Conservation (phyloP, 1,140 invertebrate species). For the Drosophila tsacasi region DNA sequence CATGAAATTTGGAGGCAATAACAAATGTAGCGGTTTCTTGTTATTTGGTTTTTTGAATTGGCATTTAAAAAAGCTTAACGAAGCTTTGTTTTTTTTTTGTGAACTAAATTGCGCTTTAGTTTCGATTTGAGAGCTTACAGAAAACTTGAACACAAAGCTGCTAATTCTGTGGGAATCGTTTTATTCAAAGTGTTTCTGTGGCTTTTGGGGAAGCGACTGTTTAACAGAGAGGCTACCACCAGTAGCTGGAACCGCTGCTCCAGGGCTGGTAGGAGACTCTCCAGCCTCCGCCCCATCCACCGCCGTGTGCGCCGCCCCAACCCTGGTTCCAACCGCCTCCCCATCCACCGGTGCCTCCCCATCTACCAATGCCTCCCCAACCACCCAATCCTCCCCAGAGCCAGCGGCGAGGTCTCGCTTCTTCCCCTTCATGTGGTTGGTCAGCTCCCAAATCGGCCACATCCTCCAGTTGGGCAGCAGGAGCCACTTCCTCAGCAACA, state of each 20-base stretch:
- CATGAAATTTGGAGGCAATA: conserved; percentile 14
- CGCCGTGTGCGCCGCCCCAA: conserved; percentile 5
- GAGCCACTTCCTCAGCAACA: not conserved
- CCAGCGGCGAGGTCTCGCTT: conserved; percentile 38
- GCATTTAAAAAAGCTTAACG: conserved; percentile 4
- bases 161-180: not conserved
- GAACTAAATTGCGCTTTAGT: conserved; percentile 14
- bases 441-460: conserved; percentile 44
- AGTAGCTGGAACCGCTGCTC: conserved; percentile 39
- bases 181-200: conserved; percentile 2
- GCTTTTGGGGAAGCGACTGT: conserved; percentile 14
- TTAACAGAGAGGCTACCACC: conserved; percentile 34
- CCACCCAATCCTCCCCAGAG: conserved; percentile 15
- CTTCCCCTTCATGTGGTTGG: conserved; percentile 36
- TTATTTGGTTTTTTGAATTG: conserved; percentile 3
- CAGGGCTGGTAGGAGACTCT: conserved; percentile 28
- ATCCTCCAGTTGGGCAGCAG: conserved; percentile 30
- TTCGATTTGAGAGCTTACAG: not conserved
- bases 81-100: conserved; percentile 27
- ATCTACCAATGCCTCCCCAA: conserved; percentile 10
- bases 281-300: conserved; percentile 28
- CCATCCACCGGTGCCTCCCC: conserved; percentile 16
- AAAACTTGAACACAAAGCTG: conserved; percentile 25
- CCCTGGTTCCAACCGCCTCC: conserved; percentile 16
- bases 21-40: conserved; percentile 15